A percentile compares a stretch with the other conserved stretches of the same genome.
These are phyloP conservation scores for Gymnorhina tibicen DNA, from an alignment of 2,113 vertebrate species.

Conservation along the genomic window DNA sequence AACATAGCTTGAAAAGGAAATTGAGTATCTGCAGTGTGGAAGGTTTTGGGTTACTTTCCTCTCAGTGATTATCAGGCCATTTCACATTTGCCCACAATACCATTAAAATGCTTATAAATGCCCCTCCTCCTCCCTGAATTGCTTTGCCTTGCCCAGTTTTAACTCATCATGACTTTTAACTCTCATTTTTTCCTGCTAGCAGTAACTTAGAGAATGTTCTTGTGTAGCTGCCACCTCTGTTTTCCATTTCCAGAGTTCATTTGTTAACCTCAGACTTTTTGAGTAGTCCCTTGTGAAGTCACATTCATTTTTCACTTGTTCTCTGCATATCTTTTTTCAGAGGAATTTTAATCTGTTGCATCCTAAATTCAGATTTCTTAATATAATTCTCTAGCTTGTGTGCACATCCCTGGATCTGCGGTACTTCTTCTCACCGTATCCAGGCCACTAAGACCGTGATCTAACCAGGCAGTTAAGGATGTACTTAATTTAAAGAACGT, in stretches of 20 bases:
- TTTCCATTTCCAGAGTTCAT: slow-evolving; percentile 39
- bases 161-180: neutral
- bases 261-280: slow-evolving; percentile 20
- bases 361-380: neutral
- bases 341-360: slow-evolving; percentile 32
- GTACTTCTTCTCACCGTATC: neutral
- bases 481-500: slow-evolving; percentile 15
- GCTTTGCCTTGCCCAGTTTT: neutral
- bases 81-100: neutral
- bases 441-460: neutral
- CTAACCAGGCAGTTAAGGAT: slow-evolving; percentile 8
- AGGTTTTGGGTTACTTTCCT: neutral
- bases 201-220: neutral
- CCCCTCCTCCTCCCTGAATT: neutral
- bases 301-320: neutral
- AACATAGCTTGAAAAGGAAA: neutral
- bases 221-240: neutral
- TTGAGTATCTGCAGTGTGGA: neutral
- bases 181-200: neutral
- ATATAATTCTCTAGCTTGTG: neutral
- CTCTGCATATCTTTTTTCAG: neutral
- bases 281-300: neutral
- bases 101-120: neutral
- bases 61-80: neutral
- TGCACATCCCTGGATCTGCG: neutral